A percentile compares a stretch with the other conserved stretches of the same genome.
Conservation (phyloP, 2,113 vertebrate species). For the Hassar affinis region DNA sequence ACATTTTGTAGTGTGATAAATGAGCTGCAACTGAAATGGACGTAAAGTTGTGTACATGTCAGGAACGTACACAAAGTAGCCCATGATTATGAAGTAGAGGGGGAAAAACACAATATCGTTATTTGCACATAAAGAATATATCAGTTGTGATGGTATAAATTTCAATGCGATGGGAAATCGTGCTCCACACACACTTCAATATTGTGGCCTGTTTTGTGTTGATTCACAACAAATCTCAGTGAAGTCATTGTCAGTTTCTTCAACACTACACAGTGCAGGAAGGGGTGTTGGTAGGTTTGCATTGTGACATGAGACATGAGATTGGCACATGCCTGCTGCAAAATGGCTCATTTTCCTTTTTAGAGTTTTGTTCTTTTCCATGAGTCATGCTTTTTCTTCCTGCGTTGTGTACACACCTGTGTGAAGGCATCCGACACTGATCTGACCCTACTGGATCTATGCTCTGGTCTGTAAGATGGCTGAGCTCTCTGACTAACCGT, state of each 20-base stretch:
- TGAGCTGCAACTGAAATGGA: background rate
- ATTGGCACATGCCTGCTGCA: background rate
- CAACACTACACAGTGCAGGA: background rate
- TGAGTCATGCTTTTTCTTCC: background rate
- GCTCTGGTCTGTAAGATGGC: slow-evolving; percentile 5
- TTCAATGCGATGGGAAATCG: too few relatives aligned
- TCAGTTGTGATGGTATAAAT: background rate
- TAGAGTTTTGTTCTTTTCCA: background rate
- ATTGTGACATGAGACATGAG: background rate
- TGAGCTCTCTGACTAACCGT: slow-evolving; percentile 15
- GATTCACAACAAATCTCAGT: background rate
- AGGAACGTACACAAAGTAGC: background rate
- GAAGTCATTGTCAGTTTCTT: background rate
- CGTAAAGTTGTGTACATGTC: background rate
- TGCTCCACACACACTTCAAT: background rate
- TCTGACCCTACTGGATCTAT: background rate
- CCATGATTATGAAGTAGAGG: background rate
- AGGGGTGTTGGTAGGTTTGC: background rate
- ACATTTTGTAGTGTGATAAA: too few relatives aligned
- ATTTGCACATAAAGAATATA: background rate
- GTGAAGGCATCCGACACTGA: background rate
- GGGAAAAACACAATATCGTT: background rate
- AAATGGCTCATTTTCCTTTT: background rate
- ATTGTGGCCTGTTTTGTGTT: background rate
- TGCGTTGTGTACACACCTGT: background rate